Conservation (phyloP, 2,888 invertebrate species). For the Diarsia rubi region DNA sequence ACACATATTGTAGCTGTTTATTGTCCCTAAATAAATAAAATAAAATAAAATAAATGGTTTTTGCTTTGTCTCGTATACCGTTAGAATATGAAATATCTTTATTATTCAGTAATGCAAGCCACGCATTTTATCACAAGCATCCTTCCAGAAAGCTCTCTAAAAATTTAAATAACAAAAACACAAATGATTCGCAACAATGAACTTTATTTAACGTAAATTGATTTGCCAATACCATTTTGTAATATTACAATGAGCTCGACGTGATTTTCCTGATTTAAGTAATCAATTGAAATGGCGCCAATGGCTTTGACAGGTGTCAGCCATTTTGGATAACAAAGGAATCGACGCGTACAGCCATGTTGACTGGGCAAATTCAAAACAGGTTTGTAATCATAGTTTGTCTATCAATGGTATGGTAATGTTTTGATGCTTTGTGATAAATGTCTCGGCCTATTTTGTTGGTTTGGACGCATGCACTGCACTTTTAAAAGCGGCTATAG, state of each 20-base stretch:
- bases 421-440: slow-evolving; percentile 6
- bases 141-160: background rate
- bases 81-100: background rate
- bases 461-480: background rate
- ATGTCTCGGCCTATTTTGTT: background rate
- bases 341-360: slow-evolving; percentile 51
- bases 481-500: background rate
- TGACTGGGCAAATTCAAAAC: slow-evolving; percentile 54
- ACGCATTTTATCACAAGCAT: background rate
- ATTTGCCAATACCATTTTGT: slow-evolving; percentile 55
- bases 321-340: slow-evolving; percentile 68
- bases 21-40: too few relatives aligned
- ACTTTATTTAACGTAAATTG: slow-evolving; percentile 46
- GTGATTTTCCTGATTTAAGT: slow-evolving; percentile 65
- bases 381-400: slow-evolving; percentile 42
- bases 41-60: background rate
- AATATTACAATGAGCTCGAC: slow-evolving; percentile 55
- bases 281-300: slow-evolving; percentile 65
- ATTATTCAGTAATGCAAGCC: background rate
- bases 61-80: background rate
- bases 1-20: too few relatives aligned
- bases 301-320: slow-evolving; percentile 67
- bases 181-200: slow-evolving; percentile 42
- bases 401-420: slow-evolving; percentile 28
- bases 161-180: slow-evolving; percentile 27